Conservation (phyloP, 2,113 vertebrate species). For the Sclerurus mexicanus region DNA sequence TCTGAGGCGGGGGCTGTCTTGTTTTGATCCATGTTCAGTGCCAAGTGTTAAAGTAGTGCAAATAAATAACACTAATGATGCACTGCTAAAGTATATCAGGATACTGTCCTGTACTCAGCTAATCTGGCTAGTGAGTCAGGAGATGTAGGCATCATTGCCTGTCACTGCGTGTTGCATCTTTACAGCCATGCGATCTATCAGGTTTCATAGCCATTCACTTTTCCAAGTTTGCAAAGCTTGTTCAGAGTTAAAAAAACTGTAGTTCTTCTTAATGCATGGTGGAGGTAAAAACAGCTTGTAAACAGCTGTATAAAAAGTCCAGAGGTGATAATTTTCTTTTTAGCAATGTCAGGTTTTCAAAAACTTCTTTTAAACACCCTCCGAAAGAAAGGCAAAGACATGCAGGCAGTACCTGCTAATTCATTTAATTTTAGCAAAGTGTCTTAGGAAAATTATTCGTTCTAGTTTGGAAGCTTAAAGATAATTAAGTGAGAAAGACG, state of each 20-base stretch:
- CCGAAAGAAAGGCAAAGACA: background rate
- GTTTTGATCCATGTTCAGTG: constrained; percentile 23
- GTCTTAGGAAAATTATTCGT: background rate
- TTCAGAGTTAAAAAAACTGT: background rate
- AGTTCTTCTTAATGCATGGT: background rate
- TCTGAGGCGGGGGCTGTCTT: background rate
- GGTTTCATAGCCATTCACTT: background rate
- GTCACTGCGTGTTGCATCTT: background rate
- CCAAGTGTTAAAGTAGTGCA: background rate
- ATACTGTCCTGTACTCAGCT: background rate
- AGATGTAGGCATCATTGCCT: background rate
- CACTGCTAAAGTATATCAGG: background rate
- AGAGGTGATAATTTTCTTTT: background rate
- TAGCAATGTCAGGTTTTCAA: background rate
- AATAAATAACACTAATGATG: constrained; percentile 34
- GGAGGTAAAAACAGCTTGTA: background rate
- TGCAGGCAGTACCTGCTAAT: background rate
- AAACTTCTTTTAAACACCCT: fast-evolving
- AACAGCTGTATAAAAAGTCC: background rate
- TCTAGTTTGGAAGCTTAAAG: background rate
- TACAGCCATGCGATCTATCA: background rate
- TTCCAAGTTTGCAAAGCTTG: background rate
- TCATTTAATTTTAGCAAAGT: background rate
- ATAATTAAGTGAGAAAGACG: background rate
- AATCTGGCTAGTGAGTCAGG: background rate